Percentiles rank a stretch among this genome's conserved stretches.
phyloP scores from a whole-genome alignment of 2,888 invertebrate genomes.

The Melanchra persicariae region DNA sequence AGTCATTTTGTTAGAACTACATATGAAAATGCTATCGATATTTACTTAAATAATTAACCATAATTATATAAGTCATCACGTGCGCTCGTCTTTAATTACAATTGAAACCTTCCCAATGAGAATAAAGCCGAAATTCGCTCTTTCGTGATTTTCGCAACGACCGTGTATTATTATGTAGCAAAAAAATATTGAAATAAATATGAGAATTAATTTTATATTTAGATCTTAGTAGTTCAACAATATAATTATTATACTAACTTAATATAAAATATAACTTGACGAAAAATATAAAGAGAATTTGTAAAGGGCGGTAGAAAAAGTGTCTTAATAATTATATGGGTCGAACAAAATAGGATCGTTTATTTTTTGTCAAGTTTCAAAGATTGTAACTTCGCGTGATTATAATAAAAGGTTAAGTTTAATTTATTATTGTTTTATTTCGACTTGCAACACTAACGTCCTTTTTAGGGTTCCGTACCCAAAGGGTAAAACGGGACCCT shows the following conservation, averaged over 20 bases:
- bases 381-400: slow-evolving; percentile 50
- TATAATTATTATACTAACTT: slow-evolving; percentile 36
- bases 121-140: neutral
- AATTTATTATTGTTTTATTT: slow-evolving; percentile 59
- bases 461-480: too few relatives aligned
- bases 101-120: neutral
- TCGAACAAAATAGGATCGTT: slow-evolving; percentile 44
- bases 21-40: slow-evolving; percentile 5
- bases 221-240: slow-evolving; percentile 44
- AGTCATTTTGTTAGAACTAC: slow-evolving; percentile 19
- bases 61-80: neutral
- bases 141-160: neutral
- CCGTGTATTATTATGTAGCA: too few relatives aligned
- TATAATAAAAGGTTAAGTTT: slow-evolving; percentile 66
- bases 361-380: slow-evolving; percentile 58
- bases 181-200: slow-evolving; percentile 11
- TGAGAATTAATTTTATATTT: slow-evolving; percentile 23
- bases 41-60: slow-evolving; percentile 21
- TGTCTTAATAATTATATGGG: slow-evolving; percentile 41
- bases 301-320: neutral
- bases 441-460: neutral
- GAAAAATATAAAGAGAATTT: slow-evolving; percentile 22
- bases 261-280: slow-evolving; percentile 44
- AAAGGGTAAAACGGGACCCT: too few relatives aligned
- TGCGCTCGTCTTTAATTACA: neutral